phyloP scores from a whole-genome alignment of 2,888 invertebrate genomes.

The Cheilosia scutellata region DNA sequence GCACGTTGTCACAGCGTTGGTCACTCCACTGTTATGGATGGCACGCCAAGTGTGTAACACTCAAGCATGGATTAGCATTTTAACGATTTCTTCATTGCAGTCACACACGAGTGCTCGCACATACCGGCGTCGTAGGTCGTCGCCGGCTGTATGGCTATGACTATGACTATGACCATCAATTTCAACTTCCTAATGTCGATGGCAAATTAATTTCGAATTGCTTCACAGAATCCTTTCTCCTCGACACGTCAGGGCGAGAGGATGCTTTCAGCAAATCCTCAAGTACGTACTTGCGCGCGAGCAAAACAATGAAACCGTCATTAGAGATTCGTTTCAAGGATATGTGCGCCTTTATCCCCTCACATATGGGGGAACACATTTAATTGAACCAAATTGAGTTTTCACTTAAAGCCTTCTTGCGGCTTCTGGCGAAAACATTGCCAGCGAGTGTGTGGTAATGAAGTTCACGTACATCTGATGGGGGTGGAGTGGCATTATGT shows the following conservation, averaged over 20 bases:
- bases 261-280: constrained; percentile 37
- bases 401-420: constrained; percentile 45
- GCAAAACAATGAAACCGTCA: constrained; percentile 50
- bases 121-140: background rate
- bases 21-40: constrained; percentile 37
- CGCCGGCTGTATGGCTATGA: background rate
- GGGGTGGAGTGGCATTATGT: constrained; percentile 33
- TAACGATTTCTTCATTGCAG: constrained; percentile 40
- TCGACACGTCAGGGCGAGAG: background rate
- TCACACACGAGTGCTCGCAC: constrained; percentile 29
- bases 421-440: constrained; percentile 41
- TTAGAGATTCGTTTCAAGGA: constrained; percentile 54
- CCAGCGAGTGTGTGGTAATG: constrained; percentile 34
- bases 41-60: background rate
- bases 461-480: constrained; percentile 33
- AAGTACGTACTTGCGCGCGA: constrained; percentile 8
- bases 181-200: constrained; percentile 40
- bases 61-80: constrained; percentile 31
- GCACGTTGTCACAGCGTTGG: constrained; percentile 5
- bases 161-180: background rate
- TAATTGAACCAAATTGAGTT: constrained; percentile 65
- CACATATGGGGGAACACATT: constrained; percentile 36
- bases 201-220: constrained; percentile 31
- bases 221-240: background rate
- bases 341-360: constrained; percentile 13